Conservation (phyloP, 2,888 invertebrate species). For the Nemapogon koenigi region DNA sequence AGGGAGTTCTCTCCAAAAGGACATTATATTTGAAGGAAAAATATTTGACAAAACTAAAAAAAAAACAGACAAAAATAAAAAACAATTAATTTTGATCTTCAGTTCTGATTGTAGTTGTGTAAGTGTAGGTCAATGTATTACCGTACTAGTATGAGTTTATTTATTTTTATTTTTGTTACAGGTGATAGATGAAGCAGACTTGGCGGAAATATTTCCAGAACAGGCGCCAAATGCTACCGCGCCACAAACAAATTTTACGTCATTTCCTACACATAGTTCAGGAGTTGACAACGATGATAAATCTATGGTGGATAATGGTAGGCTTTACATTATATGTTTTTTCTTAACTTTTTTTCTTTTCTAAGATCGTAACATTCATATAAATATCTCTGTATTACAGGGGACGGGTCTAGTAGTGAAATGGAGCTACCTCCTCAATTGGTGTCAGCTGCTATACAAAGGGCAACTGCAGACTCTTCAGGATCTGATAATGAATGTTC, state of each 20-base stretch:
- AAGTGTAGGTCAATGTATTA: neutral
- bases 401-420: slow-evolving; percentile 73
- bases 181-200: slow-evolving; percentile 81
- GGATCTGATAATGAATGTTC: slow-evolving; percentile 75
- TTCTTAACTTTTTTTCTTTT: neutral
- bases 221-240: slow-evolving; percentile 65
- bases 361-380: neutral
- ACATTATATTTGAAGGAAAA: too few species aligned
- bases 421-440: slow-evolving; percentile 77
- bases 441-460: slow-evolving; percentile 78
- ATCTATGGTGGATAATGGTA: slow-evolving; percentile 57
- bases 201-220: slow-evolving; percentile 80
- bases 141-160: neutral
- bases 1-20: too few species aligned
- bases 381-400: slow-evolving; percentile 27
- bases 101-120: slow-evolving; percentile 1
- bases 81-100: neutral
- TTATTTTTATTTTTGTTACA: slow-evolving; percentile 23
- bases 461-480: slow-evolving; percentile 71
- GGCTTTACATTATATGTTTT: slow-evolving; percentile 18
- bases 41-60: too few species aligned
- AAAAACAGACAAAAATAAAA: too few species aligned
- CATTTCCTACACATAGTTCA: slow-evolving; percentile 46
- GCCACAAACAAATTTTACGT: slow-evolving; percentile 67
- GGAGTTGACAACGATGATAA: slow-evolving; percentile 53